Base-by-base conservation (phyloP, 1,140 invertebrate species). In the Drosophila orosa region DNA sequence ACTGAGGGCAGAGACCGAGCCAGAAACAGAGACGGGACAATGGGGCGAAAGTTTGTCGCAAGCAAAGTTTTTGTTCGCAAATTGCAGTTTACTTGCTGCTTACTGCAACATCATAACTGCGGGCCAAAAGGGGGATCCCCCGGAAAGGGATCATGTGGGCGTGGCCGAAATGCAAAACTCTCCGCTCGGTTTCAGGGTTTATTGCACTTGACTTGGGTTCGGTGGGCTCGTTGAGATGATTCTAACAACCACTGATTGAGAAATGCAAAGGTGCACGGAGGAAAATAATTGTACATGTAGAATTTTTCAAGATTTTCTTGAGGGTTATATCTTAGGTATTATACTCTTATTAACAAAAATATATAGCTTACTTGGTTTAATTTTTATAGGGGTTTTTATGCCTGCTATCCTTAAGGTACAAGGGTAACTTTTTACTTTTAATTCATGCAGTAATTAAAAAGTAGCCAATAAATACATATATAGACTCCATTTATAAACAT, bases 81-180 rank as follows among this genome's bases (percentile, higher is more conserved):
- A 86, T 85, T 81, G 78, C 74, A 76, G 68, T 86, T 82, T 79
- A 65, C 74, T 65, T 73, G 55, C 78, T 86, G 77, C 81, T 80
- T 59, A 66, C 61, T 60, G 80, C 55, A 84, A 85, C 81, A 78
- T 85, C 82, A 86, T 85, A 86, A 85, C 84, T 85, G 82, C 74
- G 56, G 73, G 56, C 71, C 37, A 45, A 27, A 25, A 15, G 22
- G 19, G 37, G n/a, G 3, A 1, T 1, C 5, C 13, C 24, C 27
- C 25, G n/a, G 17, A n/a, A 27, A 22, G 27, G 60, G 45, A 68
- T 68, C 48, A 65, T 48, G 55, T 67, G 77, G 81, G 73, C 67
- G 78, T 68, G 73, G 81, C 37, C 47, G 35, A 78, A 74, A 74
- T 63, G 69, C 69, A 56, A 60, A 72, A 74, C 17, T 74, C 69